Base-by-base conservation (phyloP, 2,797 vertebrate species). In the Craterocephalus amniculus region DNA sequence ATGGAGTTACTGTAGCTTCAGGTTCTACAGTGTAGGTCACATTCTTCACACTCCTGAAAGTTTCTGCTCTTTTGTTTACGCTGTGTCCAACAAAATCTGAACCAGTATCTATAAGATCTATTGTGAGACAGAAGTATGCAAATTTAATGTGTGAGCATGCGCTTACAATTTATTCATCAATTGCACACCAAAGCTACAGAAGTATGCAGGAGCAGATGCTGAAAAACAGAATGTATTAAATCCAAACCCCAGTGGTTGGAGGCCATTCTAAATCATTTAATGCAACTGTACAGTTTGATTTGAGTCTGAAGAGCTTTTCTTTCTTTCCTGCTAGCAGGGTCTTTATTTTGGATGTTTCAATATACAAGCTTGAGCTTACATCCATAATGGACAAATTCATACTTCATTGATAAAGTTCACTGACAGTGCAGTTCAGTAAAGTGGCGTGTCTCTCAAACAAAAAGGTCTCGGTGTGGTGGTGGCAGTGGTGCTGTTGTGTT, bases 1-100 rank as follows among this genome's bases (percentile, higher is more conserved):
- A 71, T 57, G 3, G 54, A 68, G 52, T 51, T 60, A n/a, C n/a
- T n/a, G n/a, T n/a, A 61, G 63, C 67, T 72, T 36, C 48, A 67
- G 54, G 67, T 62, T 58, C 29, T 18, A 61, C 48, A 71, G 49
- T 56, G 59, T 74, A 71, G 32, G 35, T 71, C 45, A 55, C 22
- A 48, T 65, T 70, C 16, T 22, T 70, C 29, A 34, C 4, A 10
- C 18, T 54, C 24, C 24, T 32, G 18, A 2, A 49, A 40, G 49
- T 31, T 27, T 64, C 16, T 54, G 29, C 49, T 36, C n/a, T 34
- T 29, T 16, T 34, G 3, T 14, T 0, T 0, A 3, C 4, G 2
- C 2, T 36, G 40, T 34, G 45, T 49, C 20, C 45, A 11, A 22
- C 40, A 48, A 64, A 56, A 35, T 54, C 34, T 68, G 14, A 22